These are phyloP conservation scores for Anoplopoma fimbria DNA, from an alignment of 2,113 vertebrate species.

Conservation along the genomic window DNA sequence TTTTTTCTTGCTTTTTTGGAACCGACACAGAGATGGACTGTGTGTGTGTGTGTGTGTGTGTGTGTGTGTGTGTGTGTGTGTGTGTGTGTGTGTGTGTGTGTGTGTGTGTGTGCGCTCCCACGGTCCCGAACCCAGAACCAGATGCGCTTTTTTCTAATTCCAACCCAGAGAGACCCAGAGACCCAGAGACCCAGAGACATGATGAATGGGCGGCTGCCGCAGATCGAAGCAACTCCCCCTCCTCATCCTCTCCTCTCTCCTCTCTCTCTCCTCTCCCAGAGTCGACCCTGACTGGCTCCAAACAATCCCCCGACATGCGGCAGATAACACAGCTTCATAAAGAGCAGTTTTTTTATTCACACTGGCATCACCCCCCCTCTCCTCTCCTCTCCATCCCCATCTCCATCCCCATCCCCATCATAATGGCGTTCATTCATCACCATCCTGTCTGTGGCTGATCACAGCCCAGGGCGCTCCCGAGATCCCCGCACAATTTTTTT, in stretches of 20 bases:
- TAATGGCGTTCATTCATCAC: constrained; percentile 79
- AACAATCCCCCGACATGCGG: constrained; percentile 43
- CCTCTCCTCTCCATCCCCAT: no score
- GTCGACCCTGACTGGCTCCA: constrained; percentile 22
- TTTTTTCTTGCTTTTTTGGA: background rate
- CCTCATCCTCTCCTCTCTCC: no score
- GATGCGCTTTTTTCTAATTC: background rate
- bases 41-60: no score
- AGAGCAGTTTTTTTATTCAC: constrained; percentile 49
- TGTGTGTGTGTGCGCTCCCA: no score
- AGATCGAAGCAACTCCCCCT: constrained; percentile 60
- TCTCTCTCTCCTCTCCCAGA: no score
- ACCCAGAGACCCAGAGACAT: constrained; percentile 22
- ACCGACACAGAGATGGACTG: constrained; percentile 7
- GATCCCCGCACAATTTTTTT: constrained; percentile 25
- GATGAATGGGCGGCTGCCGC: constrained; percentile 64
- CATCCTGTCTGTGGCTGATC: constrained; percentile 60
- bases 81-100: no score
- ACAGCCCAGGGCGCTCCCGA: constrained; percentile 57
- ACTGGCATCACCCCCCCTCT: no score
- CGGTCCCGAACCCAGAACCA: constrained; percentile 11
- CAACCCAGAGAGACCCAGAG: constrained; percentile 24
- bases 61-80: no score
- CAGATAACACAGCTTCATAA: constrained; percentile 46
- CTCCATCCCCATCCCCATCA: no score